Percentiles rank a stretch among this genome's conserved stretches.
Conservation (phyloP, 2,113 vertebrate genomes). For the Dipodomys stephensi region DNA sequence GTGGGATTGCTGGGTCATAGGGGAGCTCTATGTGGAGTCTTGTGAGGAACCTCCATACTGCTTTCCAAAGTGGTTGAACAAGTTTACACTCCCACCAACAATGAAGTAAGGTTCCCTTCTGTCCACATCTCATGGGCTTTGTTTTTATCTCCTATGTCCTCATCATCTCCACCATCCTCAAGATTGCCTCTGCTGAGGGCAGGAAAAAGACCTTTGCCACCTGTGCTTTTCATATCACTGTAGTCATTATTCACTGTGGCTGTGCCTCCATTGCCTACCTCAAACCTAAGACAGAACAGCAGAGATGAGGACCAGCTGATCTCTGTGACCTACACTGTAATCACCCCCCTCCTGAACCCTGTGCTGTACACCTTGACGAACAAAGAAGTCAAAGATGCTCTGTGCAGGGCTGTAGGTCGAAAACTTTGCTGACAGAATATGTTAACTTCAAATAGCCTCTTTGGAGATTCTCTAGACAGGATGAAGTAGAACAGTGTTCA, state of each 20-base stretch:
- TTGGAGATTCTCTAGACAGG: not conserved
- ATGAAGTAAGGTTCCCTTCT: too few species aligned
- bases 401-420: conserved; percentile 13
- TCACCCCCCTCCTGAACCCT: conserved; percentile 60
- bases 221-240: conserved; percentile 62
- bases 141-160: conserved; percentile 68
- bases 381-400: conserved; percentile 67
- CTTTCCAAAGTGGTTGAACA: too few species aligned
- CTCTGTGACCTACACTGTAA: conserved; percentile 72
- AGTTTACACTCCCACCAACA: too few species aligned
- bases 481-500: not conserved
- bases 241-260: conserved; percentile 65
- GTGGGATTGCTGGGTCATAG: too few species aligned
- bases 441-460: not conserved
- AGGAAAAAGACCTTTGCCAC: conserved; percentile 70
- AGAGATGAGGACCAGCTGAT: conserved; percentile 63
- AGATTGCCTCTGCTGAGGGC: conserved; percentile 32
- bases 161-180: conserved; percentile 65
- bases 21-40: too few species aligned
- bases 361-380: conserved; percentile 71
- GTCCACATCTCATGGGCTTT: conserved; percentile 66
- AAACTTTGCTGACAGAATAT: conserved; percentile 24
- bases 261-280: conserved; percentile 73
- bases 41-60: too few species aligned
- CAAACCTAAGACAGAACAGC: conserved; percentile 58